A percentile compares a stretch with the other conserved stretches of the same genome.
These are phyloP conservation scores for Aphelenchoides besseyi DNA, from an alignment of 1,140 invertebrate genomes.

Conservation along the genomic window DNA sequence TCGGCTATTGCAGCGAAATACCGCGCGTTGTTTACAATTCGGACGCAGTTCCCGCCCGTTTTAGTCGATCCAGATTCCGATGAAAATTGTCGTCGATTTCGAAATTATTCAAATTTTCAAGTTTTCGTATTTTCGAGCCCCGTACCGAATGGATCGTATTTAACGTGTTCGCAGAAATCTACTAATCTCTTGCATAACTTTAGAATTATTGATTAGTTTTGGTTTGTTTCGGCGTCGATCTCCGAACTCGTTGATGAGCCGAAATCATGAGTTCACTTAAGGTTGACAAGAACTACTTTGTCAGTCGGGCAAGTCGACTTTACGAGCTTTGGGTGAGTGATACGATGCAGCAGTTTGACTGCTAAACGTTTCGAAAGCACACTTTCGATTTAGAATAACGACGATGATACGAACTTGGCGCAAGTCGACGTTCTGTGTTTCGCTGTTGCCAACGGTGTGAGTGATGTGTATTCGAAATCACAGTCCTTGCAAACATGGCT, in stretches of 20 bases:
- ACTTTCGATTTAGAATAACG: conserved; percentile 39
- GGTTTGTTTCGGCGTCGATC: background rate
- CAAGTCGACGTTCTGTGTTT: conserved; percentile 31
- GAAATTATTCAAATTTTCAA: too few species aligned
- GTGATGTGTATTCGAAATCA: conserved; percentile 48
- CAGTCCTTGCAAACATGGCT: conserved; percentile 76
- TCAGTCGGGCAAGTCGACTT: conserved; percentile 37
- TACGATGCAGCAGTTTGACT: too few species aligned
- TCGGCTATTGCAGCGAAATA: too few species aligned
- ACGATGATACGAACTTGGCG: conserved; percentile 27
- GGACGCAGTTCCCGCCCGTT: too few species aligned
- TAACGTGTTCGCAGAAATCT: too few species aligned
- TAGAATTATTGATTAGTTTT: conserved; percentile 4
- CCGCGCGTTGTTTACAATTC: too few species aligned
- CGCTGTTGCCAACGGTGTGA: conserved; percentile 34
- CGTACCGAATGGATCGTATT: too few species aligned
- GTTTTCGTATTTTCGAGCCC: too few species aligned
- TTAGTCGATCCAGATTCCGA: too few species aligned
- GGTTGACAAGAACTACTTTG: conserved; percentile 46
- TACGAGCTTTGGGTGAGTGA: conserved; percentile 48
- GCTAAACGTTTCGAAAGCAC: too few species aligned
- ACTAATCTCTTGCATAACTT: too few species aligned
- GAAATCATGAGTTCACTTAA: conserved; percentile 14
- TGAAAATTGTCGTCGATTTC: too few species aligned
- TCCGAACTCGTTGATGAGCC: conserved; percentile 10